These are phyloP conservation scores for Chaetodon trifascialis DNA, from an alignment of 2,113 vertebrate species.

Conservation along the genomic window DNA sequence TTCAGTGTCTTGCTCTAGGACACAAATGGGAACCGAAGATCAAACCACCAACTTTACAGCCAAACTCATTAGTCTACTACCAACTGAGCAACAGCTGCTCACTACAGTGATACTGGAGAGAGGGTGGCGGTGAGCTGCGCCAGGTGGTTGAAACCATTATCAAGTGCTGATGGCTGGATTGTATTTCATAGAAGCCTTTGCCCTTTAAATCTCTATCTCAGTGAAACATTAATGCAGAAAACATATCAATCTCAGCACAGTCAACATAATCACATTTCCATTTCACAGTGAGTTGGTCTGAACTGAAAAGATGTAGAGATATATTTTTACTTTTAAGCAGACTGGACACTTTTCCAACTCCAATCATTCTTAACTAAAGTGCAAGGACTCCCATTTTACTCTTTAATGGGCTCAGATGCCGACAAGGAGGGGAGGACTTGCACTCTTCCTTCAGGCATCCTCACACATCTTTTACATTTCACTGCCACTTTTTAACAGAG, in stretches of 20 bases:
- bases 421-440: constrained; percentile 21
- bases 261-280: constrained; percentile 13
- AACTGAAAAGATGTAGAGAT: constrained; percentile 4
- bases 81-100: constrained; percentile 48
- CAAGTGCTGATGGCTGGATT: constrained; percentile 5
- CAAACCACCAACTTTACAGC: constrained; percentile 13
- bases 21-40: not conserved
- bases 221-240: not conserved
- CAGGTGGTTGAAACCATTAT: constrained; percentile 40
- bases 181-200: constrained; percentile 31
- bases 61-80: constrained; percentile 4
- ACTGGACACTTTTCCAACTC: constrained; percentile 9
- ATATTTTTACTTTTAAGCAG: constrained; percentile 15
- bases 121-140: constrained; percentile 5
- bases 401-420: constrained; percentile 36
- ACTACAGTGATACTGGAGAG: constrained; percentile 29
- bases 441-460: constrained; percentile 60
- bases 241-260: not conserved
- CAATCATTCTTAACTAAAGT: constrained; percentile 38
- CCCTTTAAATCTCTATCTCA: constrained; percentile 21
- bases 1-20: not conserved
- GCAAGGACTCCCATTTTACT: constrained; percentile 16
- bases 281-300: not conserved
- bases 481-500: constrained; percentile 58
- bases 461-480: constrained; percentile 68